Evolutionary conservation across 2,113 vertebrate species (phyloP), one percentile per base, ranked within the genome.

Genomic region (Eretmochelys imbricata): DNA sequence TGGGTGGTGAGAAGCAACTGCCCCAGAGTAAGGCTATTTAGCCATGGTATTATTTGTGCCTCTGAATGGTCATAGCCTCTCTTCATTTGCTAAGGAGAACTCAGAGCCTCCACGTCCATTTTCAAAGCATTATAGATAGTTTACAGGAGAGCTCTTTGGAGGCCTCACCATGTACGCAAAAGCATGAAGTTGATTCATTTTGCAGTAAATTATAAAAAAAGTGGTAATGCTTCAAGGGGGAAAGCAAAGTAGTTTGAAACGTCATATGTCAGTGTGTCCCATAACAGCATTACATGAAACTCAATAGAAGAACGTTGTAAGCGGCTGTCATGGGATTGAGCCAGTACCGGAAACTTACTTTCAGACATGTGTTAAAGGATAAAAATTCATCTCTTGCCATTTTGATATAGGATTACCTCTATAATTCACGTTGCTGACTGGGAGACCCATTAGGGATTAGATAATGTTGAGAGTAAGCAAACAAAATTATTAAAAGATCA

Each of bases 401-500:
- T 86, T 93, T 85, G 79, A 69, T 81, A 91, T 31, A 89, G 87
- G 95, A 87, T 11, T 55, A 49, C 48, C 3, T 5, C 51, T 24
- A 5, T 88, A 19, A 16, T 91, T 95, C 72, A 79, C 1, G 42
- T 12, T 48, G 75, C 75, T 75, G 85, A 81, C 75, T 8, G 81
- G 48, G 53, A 82, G 51, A 80, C 72, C 3, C 8, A 85, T 80
- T 75, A 79, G 85, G 11, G 87, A 49, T 89, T 48, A 93, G 80
- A 54, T 54, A 89, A 93, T 89, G 5, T 50, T 62, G n/a, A 78
- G 81, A 48, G 50, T 85, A 94, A 93, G 42, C 72, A 93, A 93
- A 54, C 79, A 84, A 88, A 59, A 54, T n/a, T 81, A 88, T 65
- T 50, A 88, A 85, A 88, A 94, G 57, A 96, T 96, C 83, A 95